A percentile compares a stretch with the other conserved stretches of the same genome.
Conservation (phyloP, 2,113 vertebrate genomes). For the Lathamus discolor region DNA sequence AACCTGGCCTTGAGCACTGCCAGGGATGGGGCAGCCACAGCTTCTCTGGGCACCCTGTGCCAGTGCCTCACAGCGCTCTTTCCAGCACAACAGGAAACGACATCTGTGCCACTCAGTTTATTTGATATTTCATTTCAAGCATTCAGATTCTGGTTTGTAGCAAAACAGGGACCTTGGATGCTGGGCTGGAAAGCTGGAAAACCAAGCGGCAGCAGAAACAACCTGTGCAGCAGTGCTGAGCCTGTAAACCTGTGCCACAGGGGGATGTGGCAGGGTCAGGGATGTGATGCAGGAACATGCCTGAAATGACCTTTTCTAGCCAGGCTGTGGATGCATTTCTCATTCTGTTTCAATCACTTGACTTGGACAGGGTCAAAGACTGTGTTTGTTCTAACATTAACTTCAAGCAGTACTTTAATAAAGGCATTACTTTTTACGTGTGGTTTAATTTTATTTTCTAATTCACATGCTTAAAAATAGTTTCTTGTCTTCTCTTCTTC, state of each 20-base stretch:
- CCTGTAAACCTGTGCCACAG: background rate
- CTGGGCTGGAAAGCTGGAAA: background rate
- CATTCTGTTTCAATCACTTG: background rate
- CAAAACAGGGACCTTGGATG: background rate
- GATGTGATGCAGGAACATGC: accelerated
- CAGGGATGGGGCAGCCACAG: background rate
- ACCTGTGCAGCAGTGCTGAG: accelerated
- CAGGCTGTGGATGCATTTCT: background rate
- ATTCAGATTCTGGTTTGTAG: background rate
- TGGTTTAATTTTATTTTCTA: background rate
- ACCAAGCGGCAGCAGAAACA: background rate
- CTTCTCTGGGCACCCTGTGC: background rate
- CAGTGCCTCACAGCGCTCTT: background rate
- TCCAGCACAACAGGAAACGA: background rate
- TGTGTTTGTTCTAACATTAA: background rate
- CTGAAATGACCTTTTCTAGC: background rate
- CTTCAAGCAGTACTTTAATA: background rate
- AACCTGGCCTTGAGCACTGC: background rate
- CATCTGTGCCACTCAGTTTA: background rate
- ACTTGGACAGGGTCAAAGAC: background rate
- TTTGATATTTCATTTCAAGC: background rate
- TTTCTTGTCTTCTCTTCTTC: background rate
- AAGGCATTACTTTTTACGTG: background rate
- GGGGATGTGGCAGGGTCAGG: background rate
- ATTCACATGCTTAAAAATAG: background rate